A percentile compares a stretch with the other conserved stretches of the same genome.
These are phyloP conservation scores for Phyllotreta striolata DNA, from an alignment of 2,888 invertebrate genomes.

Conservation along the genomic window DNA sequence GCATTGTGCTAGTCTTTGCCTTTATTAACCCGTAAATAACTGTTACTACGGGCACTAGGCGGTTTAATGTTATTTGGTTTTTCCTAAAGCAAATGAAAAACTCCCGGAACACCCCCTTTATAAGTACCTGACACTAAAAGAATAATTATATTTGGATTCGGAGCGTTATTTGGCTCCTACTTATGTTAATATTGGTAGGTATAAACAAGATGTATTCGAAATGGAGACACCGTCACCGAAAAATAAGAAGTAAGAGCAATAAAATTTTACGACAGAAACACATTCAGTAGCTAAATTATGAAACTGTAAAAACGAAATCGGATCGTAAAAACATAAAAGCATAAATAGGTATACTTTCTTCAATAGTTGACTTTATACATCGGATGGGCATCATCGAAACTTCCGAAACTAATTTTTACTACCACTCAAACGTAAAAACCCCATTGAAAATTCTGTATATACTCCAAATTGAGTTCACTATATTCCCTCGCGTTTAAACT, in stretches of 20 bases:
- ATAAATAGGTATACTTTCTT: conserved; percentile 36
- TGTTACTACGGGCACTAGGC: conserved; percentile 22
- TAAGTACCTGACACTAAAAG: too few species aligned
- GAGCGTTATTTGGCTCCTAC: too few species aligned
- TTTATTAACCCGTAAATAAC: conserved; percentile 45
- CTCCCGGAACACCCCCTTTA: too few species aligned
- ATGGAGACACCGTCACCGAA: not conserved
- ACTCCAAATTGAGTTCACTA: too few species aligned
- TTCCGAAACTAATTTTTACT: too few species aligned
- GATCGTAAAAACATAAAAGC: conserved; percentile 55
- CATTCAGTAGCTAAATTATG: conserved; percentile 53
- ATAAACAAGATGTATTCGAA: not conserved
- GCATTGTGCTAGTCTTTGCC: conserved; percentile 36
- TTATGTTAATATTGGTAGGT: too few species aligned
- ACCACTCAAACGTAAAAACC: too few species aligned
- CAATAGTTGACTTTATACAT: not conserved
- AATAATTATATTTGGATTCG: too few species aligned
- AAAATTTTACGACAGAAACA: conserved; percentile 45
- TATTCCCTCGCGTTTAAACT: too few species aligned
- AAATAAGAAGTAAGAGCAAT: conserved; percentile 16
- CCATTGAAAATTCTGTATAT: too few species aligned
- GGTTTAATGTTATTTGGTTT: not conserved
- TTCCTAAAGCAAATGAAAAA: too few species aligned
- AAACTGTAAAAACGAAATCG: conserved; percentile 51
- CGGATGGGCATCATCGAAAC: too few species aligned